Conservation (phyloP, 2,113 vertebrate genomes). For the Atherinomorus stipes region DNA sequence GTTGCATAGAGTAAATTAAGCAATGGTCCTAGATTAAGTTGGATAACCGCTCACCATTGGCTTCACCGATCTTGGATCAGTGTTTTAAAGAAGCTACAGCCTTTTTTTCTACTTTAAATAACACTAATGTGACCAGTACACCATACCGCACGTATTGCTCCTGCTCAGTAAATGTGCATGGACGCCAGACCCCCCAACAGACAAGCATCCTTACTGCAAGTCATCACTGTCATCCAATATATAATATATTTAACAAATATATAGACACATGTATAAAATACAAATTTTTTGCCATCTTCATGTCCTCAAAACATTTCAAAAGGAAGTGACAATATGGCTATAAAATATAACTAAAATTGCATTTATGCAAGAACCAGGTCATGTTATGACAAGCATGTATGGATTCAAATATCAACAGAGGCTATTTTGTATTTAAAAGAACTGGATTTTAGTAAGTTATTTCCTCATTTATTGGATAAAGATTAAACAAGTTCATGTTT, state of each 20-base stretch:
- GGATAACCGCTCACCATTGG: slow-evolving; percentile 40
- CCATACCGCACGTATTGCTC: slow-evolving; percentile 75
- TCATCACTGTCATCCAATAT: slow-evolving; percentile 73
- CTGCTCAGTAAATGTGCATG: slow-evolving; percentile 82
- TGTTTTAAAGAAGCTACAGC: slow-evolving; percentile 62
- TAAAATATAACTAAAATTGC: slow-evolving; percentile 77
- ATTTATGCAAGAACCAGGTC: slow-evolving; percentile 75
- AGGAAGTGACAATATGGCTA: slow-evolving; percentile 70
- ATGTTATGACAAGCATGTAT: slow-evolving; percentile 83
- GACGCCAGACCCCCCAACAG: slow-evolving; percentile 67
- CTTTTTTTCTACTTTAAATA: slow-evolving; percentile 70
- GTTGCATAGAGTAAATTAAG: slow-evolving; percentile 73
- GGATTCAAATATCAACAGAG: slow-evolving; percentile 79
- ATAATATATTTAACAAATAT: slow-evolving; percentile 74
- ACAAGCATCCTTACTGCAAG: slow-evolving; percentile 73
- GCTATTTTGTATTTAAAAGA: slow-evolving; percentile 84
- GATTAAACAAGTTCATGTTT: slow-evolving; percentile 79
- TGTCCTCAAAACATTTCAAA: slow-evolving; percentile 73
- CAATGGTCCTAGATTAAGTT: slow-evolving; percentile 57
- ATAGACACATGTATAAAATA: slow-evolving; percentile 74
- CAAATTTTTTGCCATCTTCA: slow-evolving; percentile 73
- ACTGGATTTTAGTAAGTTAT: slow-evolving; percentile 83
- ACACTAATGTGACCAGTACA: slow-evolving; percentile 60
- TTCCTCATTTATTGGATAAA: slow-evolving; percentile 79
- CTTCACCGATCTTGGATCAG: slow-evolving; percentile 68